phyloP scores from a whole-genome alignment of 2,888 invertebrate genomes.

The Andrena marginata region DNA sequence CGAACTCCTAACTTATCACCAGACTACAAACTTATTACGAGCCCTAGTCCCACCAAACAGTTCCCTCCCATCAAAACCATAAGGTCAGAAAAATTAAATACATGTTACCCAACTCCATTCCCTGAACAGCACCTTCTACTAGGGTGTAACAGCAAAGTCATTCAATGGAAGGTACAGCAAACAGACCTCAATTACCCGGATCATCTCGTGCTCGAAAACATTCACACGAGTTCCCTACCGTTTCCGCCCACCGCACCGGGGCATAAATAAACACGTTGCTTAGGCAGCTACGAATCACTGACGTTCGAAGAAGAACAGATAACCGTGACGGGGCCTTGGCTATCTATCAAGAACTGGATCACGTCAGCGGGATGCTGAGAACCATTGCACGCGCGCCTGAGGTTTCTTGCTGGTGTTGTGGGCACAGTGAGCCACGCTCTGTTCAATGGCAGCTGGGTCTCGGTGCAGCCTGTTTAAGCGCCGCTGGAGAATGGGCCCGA shows the following conservation, averaged over 20 bases:
- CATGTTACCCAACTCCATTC: not conserved
- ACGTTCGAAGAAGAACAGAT: slow-evolving; percentile 27
- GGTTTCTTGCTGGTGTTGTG: slow-evolving; percentile 52
- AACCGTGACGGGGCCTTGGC: slow-evolving; percentile 17
- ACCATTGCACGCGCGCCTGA: slow-evolving; percentile 50
- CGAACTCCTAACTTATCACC: too few species aligned
- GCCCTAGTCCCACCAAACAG: too few species aligned
- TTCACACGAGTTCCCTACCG: not conserved
- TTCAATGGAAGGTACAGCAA: too few species aligned
- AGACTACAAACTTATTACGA: too few species aligned
- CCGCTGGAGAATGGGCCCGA: slow-evolving; percentile 55
- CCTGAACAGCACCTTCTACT: too few species aligned
- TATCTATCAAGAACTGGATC: slow-evolving; percentile 65
- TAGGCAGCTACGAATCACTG: not conserved
- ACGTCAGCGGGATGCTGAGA: slow-evolving; percentile 55
- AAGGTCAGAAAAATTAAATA: not conserved
- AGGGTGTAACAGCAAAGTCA: too few species aligned
- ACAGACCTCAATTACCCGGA: not conserved
- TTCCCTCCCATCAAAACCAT: too few species aligned
- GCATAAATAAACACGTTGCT: slow-evolving; percentile 19
- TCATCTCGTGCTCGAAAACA: not conserved
- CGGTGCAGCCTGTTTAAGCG: slow-evolving; percentile 50
- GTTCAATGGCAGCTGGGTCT: slow-evolving; percentile 69
- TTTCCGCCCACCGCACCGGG: not conserved
- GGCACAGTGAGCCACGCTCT: slow-evolving; percentile 27